Base-by-base conservation (phyloP, 2,888 invertebrate genomes). In the Hydraecia micacea region DNA sequence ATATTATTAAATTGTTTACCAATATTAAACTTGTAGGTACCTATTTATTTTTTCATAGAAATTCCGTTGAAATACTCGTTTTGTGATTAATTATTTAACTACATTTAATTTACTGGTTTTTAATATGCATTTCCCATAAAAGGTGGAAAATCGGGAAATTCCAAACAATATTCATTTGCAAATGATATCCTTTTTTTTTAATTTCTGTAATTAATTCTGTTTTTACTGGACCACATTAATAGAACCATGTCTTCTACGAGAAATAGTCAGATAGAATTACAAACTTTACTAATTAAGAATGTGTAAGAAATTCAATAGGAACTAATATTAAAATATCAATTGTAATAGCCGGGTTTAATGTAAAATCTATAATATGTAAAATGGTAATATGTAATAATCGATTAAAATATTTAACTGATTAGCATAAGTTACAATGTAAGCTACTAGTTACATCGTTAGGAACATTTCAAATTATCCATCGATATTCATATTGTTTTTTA, bases 401-500 rank as follows among this genome's bases (percentile, higher is more conserved):
- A 83, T 73, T 79, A 83, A 85, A 86, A 88, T 91, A 88, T 89
- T 87, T 91, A 91, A 91, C 88, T 89, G 89, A 88, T 69, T 91
- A 90, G 84, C 7, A 60, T 88, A 91, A 90, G 89, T 84, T 86
- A 88, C n/a, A 52, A 73, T 79, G 66, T 91, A 91, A 89, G 85
- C 78, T 84, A 80, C 66, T 88, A 87, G 88, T 73, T 83, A 78
- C 71, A 87, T 86, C 88, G 81, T 89, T 90, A 91, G 88, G 70
- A 89, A 88, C 85, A 88, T 90, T 91, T 91, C 88, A 91, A 86
- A 87, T 90, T 88, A 87, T 86, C 67, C 67, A 86, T 87, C 81
- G 70, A 88, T 88, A 90, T 89, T 89, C 86, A 88, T 88, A 86
- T 88, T 92, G 90, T 80, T 91, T 93, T 91, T 75, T 81, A 85